phyloP scores from a whole-genome alignment of 1,140 invertebrate genomes.

The Eurytemora carolleeae region DNA sequence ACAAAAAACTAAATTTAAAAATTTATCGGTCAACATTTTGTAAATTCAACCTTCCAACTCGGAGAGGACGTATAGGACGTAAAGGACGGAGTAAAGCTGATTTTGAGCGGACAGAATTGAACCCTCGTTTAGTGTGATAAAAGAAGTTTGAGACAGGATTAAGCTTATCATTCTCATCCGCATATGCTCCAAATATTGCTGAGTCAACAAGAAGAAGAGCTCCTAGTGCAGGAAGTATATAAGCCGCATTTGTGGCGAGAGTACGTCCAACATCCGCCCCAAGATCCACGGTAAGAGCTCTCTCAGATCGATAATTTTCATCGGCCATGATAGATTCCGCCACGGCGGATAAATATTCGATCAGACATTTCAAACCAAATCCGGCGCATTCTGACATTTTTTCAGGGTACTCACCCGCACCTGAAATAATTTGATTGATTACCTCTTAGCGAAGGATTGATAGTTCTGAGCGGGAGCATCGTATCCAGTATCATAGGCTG shows the following conservation, averaged over 20 bases:
- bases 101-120: background rate
- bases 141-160: slow-evolving; percentile 12
- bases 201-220: slow-evolving; percentile 5
- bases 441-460: slow-evolving; percentile 14
- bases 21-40: background rate
- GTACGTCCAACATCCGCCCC: too few relatives aligned
- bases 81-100: background rate
- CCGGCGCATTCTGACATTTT: too few relatives aligned
- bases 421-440: too few relatives aligned
- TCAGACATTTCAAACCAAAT: too few relatives aligned
- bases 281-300: too few relatives aligned
- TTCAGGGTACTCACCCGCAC: too few relatives aligned
- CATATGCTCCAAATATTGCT: slow-evolving; percentile 12
- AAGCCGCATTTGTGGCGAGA: background rate
- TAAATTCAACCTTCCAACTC: background rate
- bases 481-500: slow-evolving; percentile 4
- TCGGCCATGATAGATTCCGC: too few relatives aligned
- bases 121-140: background rate
- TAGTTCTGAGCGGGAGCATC: slow-evolving; percentile 1
- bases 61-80: background rate
- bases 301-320: too few relatives aligned
- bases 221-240: background rate
- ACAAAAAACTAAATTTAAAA: background rate
- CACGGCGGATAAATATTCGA: too few relatives aligned
- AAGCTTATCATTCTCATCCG: slow-evolving; percentile 2